Percentiles rank a stretch among this genome's conserved stretches.
Conservation (phyloP, 2,888 invertebrate genomes). For the Phyllotreta cruciferae region DNA sequence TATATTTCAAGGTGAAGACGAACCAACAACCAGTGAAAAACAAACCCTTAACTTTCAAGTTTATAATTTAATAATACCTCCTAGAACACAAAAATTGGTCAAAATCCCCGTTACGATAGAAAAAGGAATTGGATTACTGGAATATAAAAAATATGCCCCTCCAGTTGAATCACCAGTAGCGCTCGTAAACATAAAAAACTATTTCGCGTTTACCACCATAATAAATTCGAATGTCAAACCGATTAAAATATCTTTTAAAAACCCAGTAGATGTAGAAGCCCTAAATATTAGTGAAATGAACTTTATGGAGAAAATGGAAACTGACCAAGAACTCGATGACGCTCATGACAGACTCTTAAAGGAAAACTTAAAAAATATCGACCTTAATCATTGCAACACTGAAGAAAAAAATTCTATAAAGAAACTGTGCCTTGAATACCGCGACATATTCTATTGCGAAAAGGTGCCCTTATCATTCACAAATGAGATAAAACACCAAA, state of each 20-base stretch:
- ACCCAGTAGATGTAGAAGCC: neutral
- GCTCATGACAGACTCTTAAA: too few relatives aligned
- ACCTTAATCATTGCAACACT: too few relatives aligned
- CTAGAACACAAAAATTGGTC: neutral
- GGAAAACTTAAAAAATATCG: too few relatives aligned
- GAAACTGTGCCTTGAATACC: too few relatives aligned
- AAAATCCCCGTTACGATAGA: neutral
- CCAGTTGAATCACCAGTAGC: slow-evolving; percentile 1
- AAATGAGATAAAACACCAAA: too few relatives aligned
- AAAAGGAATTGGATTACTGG: slow-evolving; percentile 6
- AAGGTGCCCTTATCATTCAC: too few relatives aligned
- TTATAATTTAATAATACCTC: neutral
- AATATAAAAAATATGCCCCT: slow-evolving; percentile 3
- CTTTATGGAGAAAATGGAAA: slow-evolving; percentile 6
- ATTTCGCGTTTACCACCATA: neutral
- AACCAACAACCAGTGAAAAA: too few relatives aligned
- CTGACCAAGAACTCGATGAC: neutral
- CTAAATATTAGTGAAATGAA: neutral
- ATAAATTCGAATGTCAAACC: slow-evolving; percentile 1
- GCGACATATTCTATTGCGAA: too few relatives aligned
- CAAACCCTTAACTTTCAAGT: too few relatives aligned
- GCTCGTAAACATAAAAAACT: neutral
- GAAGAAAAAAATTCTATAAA: too few relatives aligned
- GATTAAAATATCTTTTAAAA: slow-evolving; percentile 1
- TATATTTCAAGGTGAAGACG: too few relatives aligned